Conservation (phyloP, 1,140 invertebrate species). For the Leptinotarsa lineolata region DNA sequence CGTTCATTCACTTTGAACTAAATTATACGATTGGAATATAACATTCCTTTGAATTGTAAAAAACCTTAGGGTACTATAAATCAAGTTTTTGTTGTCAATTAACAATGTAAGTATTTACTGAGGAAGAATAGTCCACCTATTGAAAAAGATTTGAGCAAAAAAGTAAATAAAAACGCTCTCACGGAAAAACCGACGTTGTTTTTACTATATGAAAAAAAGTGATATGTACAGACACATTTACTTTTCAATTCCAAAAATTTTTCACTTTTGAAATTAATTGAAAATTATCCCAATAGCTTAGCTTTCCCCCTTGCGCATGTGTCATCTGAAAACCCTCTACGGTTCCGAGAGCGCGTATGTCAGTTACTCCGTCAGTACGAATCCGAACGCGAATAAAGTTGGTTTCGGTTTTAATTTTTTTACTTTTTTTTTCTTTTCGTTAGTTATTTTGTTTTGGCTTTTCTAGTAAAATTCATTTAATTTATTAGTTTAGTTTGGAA, state of each 20-base stretch:
- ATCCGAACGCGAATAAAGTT: constrained; percentile 7
- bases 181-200: not conserved
- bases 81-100: no score
- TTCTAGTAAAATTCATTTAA: constrained; percentile 10
- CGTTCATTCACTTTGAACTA: no score
- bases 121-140: no score
- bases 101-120: no score
- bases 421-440: constrained; percentile 26
- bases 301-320: constrained; percentile 17
- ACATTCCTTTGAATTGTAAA: no score
- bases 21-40: no score
- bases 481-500: constrained; percentile 12
- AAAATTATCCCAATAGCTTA: not conserved
- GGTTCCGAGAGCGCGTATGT: constrained; percentile 17
- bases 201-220: not conserved
- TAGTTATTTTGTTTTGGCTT: constrained; percentile 25
- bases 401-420: constrained; percentile 27
- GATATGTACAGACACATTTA: no score
- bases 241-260: no score
- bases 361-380: constrained; percentile 19
- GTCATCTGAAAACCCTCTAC: constrained; percentile 4
- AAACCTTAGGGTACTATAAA: no score
- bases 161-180: not conserved
- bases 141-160: not conserved
- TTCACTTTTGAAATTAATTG: not conserved